These are phyloP conservation scores for Drosophila quadrilineata DNA, from an alignment of 1,140 invertebrate species.

Conservation along the genomic window DNA sequence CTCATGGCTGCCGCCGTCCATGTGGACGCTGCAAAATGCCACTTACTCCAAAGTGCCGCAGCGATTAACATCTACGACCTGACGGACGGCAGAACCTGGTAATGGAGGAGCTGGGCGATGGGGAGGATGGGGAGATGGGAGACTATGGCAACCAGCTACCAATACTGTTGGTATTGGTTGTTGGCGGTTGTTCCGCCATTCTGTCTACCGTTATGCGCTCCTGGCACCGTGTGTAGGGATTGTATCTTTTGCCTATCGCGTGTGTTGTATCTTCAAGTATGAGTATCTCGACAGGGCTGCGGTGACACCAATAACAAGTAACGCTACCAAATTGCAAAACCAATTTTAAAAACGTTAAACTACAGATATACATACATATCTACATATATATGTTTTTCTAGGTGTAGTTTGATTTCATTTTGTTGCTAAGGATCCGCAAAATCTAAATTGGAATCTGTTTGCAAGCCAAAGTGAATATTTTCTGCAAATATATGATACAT, in stretches of 20 bases:
- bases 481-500: slow-evolving; percentile 2
- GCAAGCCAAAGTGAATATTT: slow-evolving; percentile 35
- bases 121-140: slow-evolving; percentile 6
- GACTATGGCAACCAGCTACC: slow-evolving; percentile 24
- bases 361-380: too few species aligned
- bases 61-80: slow-evolving; percentile 78
- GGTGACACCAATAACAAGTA: slow-evolving; percentile 36
- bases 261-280: slow-evolving; percentile 71
- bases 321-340: slow-evolving; percentile 58
- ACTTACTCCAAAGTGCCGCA: slow-evolving; percentile 78
- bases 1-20: slow-evolving; percentile 37
- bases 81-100: slow-evolving; percentile 34
- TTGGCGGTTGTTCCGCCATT: slow-evolving; percentile 24
- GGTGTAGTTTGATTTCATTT: slow-evolving; percentile 33
- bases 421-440: slow-evolving; percentile 41
- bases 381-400: slow-evolving; percentile 36
- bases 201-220: slow-evolving; percentile 62
- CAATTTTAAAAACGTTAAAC: slow-evolving; percentile 66
- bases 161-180: slow-evolving; percentile 16
- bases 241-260: slow-evolving; percentile 74
- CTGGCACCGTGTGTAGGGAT: slow-evolving; percentile 29
- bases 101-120: background rate
- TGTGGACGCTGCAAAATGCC: slow-evolving; percentile 75
- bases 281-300: slow-evolving; percentile 60
- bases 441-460: slow-evolving; percentile 60